phyloP scores from a whole-genome alignment of 2,888 invertebrate species.

The Orthosia gothica region DNA sequence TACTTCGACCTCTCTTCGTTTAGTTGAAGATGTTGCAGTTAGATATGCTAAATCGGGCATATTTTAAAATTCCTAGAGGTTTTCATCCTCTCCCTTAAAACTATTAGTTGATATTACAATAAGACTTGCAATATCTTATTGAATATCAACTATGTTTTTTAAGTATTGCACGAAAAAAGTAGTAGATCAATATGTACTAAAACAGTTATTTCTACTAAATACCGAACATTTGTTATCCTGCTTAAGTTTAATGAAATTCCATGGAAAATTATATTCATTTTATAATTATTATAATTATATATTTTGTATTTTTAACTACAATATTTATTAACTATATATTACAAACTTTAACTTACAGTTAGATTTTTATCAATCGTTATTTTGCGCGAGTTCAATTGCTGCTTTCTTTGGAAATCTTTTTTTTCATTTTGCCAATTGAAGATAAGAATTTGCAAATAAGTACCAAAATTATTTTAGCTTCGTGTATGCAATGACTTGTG shows the following conservation, averaged over 20 bases:
- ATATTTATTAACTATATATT: slow-evolving; percentile 91
- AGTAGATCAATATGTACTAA: slow-evolving; percentile 52
- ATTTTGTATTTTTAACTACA: slow-evolving; percentile 91
- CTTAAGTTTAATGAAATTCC: slow-evolving; percentile 89
- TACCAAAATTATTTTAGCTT: slow-evolving; percentile 36
- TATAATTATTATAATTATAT: slow-evolving; percentile 85
- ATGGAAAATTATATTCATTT: slow-evolving; percentile 91
- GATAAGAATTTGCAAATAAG: slow-evolving; percentile 39
- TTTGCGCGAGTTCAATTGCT: slow-evolving; percentile 81
- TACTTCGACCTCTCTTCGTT: neutral
- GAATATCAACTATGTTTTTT: neutral
- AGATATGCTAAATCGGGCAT: neutral
- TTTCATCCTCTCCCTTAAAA: neutral
- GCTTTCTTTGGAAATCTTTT: slow-evolving; percentile 66
- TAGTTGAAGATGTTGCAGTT: neutral
- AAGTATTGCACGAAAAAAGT: slow-evolving; percentile 41
- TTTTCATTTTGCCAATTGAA: slow-evolving; percentile 59
- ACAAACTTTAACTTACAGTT: slow-evolving; percentile 90
- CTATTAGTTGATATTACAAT: slow-evolving; percentile 2
- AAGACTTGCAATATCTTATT: neutral
- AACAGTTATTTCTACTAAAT: slow-evolving; percentile 48
- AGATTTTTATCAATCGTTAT: slow-evolving; percentile 89
- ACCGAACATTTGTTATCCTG: slow-evolving; percentile 73
- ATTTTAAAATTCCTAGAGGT: neutral
- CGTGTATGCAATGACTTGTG: slow-evolving; percentile 19